Evolutionary conservation across 2,888 invertebrate genomes (phyloP), one percentile per base, ranked within the genome.

Genomic region (Calliopum simillimum): DNA sequence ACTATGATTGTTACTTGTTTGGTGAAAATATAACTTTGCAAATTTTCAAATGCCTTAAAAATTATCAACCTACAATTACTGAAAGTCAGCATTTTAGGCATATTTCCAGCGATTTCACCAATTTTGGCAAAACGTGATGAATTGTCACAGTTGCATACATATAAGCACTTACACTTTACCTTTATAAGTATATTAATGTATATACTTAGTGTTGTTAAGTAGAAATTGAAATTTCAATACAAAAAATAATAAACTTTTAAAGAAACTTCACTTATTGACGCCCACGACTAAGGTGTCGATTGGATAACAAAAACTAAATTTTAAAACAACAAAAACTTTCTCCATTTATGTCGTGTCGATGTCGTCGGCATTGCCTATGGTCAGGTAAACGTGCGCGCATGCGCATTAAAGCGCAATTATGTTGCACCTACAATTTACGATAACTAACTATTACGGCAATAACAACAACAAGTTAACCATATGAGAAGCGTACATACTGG

Each of bases 301-400:
- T 53, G 23, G 3, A 53, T 23, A 53, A 51, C 8, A 33, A 33
- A 33, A 33, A 33, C 33, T 33, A n/a, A 59, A 59, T 12, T n/a
- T 33, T 21, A 12, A 21, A 59, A 41, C 59, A 59, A 41, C 14
- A 12, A 59, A 59, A 59, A 59, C 59, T 59, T 59, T 59, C 59
- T 16, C 59, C 59, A 59, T 43, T 59, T 59, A 16, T 41, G 59
- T 59, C 59, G 19, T 41, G 59, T 43, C n/a, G 49, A 4, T 4
- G 14, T n/a, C 49, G 51, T 19, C 51, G 51, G 51, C 51, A 13
- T 19, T 49, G 51, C 51, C 51, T 19, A 16, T 49, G 16, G 41
- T 14, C n/a, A 33, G 43, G 19, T 12, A 33, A 59, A n/a, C 59
- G 19, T 41, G 43, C 23, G 33, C 33, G 33, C 58, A 58, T 58